These are phyloP conservation scores for Strix occidentalis DNA, from an alignment of 2,797 vertebrate species.

Conservation along the genomic window DNA sequence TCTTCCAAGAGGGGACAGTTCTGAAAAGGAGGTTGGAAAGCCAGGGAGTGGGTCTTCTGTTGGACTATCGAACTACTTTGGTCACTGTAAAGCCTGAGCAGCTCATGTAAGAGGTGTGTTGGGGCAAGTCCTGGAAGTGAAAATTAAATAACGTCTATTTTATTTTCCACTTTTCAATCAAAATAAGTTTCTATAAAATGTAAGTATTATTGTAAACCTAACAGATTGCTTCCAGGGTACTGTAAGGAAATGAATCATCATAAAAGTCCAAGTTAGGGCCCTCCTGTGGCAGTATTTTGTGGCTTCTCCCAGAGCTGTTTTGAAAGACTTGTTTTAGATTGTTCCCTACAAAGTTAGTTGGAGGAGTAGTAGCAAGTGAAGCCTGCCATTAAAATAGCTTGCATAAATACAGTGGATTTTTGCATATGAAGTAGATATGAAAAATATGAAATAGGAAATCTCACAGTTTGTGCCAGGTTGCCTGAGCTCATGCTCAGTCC, in stretches of 20 bases:
- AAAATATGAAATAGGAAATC: background rate
- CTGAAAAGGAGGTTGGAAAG: background rate
- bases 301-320: background rate
- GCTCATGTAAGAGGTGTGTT: background rate
- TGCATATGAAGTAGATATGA: background rate
- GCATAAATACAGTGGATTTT: background rate
- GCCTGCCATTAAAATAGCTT: background rate
- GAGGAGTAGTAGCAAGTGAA: background rate
- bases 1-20: background rate
- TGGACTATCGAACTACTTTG: background rate
- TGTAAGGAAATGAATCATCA: background rate
- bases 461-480: background rate
- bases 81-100: background rate
- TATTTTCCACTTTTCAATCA: background rate
- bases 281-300: background rate
- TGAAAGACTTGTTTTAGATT: background rate
- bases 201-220: background rate
- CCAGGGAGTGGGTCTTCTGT: background rate
- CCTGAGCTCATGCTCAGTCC: background rate
- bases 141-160: background rate
- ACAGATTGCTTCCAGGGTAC: background rate
- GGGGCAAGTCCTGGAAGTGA: background rate
- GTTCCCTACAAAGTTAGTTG: background rate
- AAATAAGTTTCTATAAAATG: background rate
- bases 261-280: background rate